Evolutionary conservation across 2,888 invertebrate species (phyloP), one percentile per base, ranked within the genome.

Genomic region (Mayetiola destructor): DNA sequence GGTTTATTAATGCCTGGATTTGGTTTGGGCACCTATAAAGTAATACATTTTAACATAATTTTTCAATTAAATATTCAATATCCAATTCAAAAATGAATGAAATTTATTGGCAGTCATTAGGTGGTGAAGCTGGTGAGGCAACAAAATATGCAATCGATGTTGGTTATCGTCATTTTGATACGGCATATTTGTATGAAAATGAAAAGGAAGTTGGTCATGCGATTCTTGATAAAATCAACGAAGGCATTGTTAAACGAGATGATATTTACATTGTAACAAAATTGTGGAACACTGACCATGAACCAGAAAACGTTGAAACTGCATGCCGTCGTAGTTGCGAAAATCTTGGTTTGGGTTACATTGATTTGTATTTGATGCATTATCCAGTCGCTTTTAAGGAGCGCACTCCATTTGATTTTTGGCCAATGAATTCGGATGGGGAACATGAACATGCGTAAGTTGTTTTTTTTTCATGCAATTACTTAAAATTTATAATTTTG

Each of bases 361-460:
- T 91, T 55, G 90, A 91, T 66, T 74, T 90, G 0, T 89, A 83
- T 65, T 71, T 91, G 48, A 84, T 91, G 61, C 91, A 91, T 65
- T 84, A 85, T 77, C 91, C 90, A 0, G 78, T 87, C 67, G 85
- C 81, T 0, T 86, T 82, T 62, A 75, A 64, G 18, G 54, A 55
- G 40, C 42, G 55, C 18, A 35, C 48, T 16, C 48, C 55, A 29
- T 55, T n/a, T 23, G 48, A 57, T 2, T 23, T 32, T 12, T 57
- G 57, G 57, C 57, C 57, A 36, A 8, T 48, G 23, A 18, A 30
- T 10, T 14, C 48, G 8, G 39, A 59, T 16, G 39, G 32, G 16
- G 14, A 12, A 32, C 18, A 27, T 57, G 56, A 54, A 21, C 35
- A 54, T 36, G 35, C 36, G 32, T 48, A 48, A n/a, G 48, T 9